These are phyloP conservation scores for Epinephelus moara DNA, from an alignment of 2,113 vertebrate species.

Conservation along the genomic window DNA sequence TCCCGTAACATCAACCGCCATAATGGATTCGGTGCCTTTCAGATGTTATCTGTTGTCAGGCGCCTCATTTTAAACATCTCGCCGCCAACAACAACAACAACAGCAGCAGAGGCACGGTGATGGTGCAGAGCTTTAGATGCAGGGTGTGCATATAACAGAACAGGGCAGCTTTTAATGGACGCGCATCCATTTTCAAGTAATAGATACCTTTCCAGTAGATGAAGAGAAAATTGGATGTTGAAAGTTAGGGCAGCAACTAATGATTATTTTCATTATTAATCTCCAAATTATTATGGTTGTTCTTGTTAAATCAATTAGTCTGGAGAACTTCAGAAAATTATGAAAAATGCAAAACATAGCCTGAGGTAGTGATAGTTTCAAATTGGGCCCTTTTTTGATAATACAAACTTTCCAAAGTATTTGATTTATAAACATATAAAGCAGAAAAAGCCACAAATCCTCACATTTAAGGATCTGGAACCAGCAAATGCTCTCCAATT, in stretches of 20 bases:
- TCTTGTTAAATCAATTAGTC: neutral
- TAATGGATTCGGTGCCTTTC: slow-evolving; percentile 74
- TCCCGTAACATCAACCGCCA: slow-evolving; percentile 60
- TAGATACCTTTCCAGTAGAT: slow-evolving; percentile 22
- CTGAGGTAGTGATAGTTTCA: neutral
- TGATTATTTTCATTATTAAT: neutral
- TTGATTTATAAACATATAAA: neutral
- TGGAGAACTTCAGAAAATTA: neutral
- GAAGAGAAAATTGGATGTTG: neutral
- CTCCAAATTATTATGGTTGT: neutral
- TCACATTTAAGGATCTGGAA: neutral
- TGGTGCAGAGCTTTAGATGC: slow-evolving; percentile 24
- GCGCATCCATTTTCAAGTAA: slow-evolving; percentile 6
- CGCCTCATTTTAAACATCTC: slow-evolving; percentile 68
- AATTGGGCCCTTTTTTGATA: neutral
- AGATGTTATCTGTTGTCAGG: slow-evolving; percentile 76
- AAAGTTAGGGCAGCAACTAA: neutral
- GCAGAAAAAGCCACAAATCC: neutral
- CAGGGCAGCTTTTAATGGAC: slow-evolving; percentile 51
- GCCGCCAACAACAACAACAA: slow-evolving; percentile 13
- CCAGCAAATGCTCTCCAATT: too few relatives aligned
- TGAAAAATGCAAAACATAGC: neutral
- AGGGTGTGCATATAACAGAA: slow-evolving; percentile 22
- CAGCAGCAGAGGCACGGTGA: neutral
- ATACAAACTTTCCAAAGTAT: neutral